phyloP scores from a whole-genome alignment of 2,888 invertebrate genomes.

The Parasteatoda lunata region DNA sequence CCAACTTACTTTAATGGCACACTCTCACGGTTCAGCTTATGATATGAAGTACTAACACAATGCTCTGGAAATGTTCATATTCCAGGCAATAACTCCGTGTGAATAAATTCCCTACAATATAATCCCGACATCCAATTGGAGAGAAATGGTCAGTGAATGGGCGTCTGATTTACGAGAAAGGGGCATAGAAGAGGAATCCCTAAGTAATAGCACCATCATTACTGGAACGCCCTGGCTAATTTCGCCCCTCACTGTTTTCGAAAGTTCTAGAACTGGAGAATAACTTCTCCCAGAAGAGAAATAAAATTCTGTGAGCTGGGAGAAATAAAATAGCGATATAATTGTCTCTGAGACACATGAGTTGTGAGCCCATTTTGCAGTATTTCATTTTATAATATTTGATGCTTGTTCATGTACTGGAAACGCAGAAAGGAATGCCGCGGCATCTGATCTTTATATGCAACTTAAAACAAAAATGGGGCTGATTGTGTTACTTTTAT shows the following conservation, averaged over 20 bases:
- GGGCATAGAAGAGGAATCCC: neutral
- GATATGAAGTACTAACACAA: no score
- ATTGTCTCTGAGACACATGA: slow-evolving; percentile 3
- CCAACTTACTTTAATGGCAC: no score
- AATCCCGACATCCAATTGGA: neutral
- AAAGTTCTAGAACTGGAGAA: neutral
- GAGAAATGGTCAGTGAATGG: neutral
- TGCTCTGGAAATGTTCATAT: neutral
- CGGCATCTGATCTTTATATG: no score
- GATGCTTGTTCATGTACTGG: no score
- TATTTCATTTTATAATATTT: slow-evolving; percentile 30
- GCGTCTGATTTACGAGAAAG: slow-evolving; percentile 25
- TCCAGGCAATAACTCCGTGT: neutral
- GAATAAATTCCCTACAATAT: neutral
- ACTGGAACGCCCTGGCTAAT: slow-evolving; percentile 22
- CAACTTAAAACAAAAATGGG: no score
- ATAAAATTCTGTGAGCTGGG: slow-evolving; percentile 18
- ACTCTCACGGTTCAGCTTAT: no score
- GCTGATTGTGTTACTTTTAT: no score
- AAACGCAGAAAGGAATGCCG: no score
- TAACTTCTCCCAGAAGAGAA: slow-evolving; percentile 29
- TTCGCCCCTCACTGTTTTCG: neutral
- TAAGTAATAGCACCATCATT: slow-evolving; percentile 39
- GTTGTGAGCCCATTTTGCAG: neutral
- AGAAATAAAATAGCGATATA: slow-evolving; percentile 21